Conservation (phyloP, 1,140 invertebrate genomes). For the Habropoda laboriosa region DNA sequence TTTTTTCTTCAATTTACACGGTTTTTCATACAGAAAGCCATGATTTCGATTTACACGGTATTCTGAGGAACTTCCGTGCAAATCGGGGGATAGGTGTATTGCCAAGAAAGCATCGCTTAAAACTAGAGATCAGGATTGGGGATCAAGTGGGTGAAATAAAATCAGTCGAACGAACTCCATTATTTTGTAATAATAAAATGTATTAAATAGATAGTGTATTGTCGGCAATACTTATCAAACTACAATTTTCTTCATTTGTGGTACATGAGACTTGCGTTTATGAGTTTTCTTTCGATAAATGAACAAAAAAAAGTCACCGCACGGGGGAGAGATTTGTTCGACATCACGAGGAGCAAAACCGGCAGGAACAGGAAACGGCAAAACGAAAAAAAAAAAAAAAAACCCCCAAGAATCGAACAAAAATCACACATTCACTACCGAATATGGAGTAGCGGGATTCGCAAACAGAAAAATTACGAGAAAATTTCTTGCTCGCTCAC, state of each 20-base stretch:
- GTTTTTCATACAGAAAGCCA: too few relatives aligned
- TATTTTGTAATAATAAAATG: conserved; percentile 81
- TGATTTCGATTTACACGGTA: too few relatives aligned
- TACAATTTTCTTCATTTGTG: conserved; percentile 73
- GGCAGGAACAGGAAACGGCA: conserved; percentile 16
- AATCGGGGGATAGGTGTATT: too few relatives aligned
- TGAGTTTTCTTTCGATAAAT: conserved; percentile 53
- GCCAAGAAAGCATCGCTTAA: too few relatives aligned
- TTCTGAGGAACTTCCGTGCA: too few relatives aligned
- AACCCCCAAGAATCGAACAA: conserved; percentile 10
- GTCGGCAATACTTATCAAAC: conserved; percentile 79
- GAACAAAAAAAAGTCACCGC: conserved; percentile 46
- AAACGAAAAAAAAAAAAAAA: conserved; percentile 47
- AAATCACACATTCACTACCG: not conserved
- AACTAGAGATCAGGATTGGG: not conserved
- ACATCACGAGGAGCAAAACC: not conserved
- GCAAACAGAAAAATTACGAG: not conserved
- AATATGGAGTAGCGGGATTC: not conserved
- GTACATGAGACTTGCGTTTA: conserved; percentile 76
- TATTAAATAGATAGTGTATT: conserved; percentile 81
- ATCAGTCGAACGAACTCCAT: conserved; percentile 46
- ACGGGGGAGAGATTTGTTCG: conserved; percentile 16
- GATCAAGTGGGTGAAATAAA: conserved; percentile 28
- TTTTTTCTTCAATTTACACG: too few relatives aligned
- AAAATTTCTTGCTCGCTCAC: too few relatives aligned